Evolutionary conservation across 2,113 vertebrate species (phyloP), one percentile per base, ranked within the genome.

Genomic region (Microtus richardsoni): DNA sequence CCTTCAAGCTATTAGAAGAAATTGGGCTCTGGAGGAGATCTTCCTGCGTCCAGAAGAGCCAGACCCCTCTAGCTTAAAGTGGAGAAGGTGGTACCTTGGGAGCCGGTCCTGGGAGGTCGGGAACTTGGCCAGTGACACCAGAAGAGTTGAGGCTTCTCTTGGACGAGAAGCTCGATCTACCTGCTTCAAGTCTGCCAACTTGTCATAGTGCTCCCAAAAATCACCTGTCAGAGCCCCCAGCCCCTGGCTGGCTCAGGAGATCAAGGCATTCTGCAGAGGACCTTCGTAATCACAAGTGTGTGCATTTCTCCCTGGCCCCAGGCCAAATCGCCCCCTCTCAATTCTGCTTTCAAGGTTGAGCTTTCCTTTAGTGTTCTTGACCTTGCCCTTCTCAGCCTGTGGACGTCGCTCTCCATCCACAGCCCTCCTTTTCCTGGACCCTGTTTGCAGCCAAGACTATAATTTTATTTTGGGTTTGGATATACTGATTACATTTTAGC

Each of bases 361-460:
- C 74, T 16, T 96, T 89, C 11, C 86, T 78, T 74, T 52, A 33
- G 44, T 8, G 12, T 6, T 14, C 8, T n/a, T 36, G 41, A 91
- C 80, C 93, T 94, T 82, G 89, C 93, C 66, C 36, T 64, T 24
- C 14, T 3, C 10, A 44, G 86, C 94, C 98, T 98, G 96, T 97
- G 98, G 97, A 96, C 97, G 98, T 98, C 98, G 96, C 98, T 96
- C 3, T 98, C 82, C 91, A 90, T 97, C 97, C 88, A 83, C 92
- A 96, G 96, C 92, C 96, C 89, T 94, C 75, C 86, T 0, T 52
- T 58, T 82, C 39, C 33, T 71, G 52, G 64, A 41, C 54, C 2
- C 4, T 75, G 93, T 77, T 94, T 91, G 2, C 14, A 68, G 66
- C 1, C 2, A 90, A 92, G 14, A n/a, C 92, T 82, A 64, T 0